Conservation (phyloP, 2,113 vertebrate species). For the Chloebia gouldiae region DNA sequence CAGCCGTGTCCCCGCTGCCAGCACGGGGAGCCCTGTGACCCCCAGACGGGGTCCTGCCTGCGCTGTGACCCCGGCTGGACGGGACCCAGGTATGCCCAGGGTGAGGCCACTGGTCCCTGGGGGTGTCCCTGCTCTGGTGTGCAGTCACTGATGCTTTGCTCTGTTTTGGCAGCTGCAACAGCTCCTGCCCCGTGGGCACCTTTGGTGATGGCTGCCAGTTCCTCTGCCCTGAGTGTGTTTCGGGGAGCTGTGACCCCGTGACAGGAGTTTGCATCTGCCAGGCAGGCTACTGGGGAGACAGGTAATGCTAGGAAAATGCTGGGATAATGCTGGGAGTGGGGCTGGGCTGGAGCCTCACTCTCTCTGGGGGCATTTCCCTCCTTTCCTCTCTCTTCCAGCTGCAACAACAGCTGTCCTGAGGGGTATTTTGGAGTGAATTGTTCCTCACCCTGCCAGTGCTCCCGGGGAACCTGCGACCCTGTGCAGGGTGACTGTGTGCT, state of each 20-base stretch:
- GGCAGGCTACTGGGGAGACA: constrained; percentile 85
- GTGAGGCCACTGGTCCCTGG: fast-evolving
- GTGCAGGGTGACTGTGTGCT: constrained; percentile 78
- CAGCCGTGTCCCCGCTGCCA: constrained; percentile 81
- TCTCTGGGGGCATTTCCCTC: neutral
- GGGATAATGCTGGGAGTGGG: neutral
- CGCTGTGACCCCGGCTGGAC: constrained; percentile 84
- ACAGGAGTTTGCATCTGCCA: constrained; percentile 87
- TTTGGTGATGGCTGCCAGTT: constrained; percentile 83
- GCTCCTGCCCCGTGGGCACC: constrained; percentile 73
- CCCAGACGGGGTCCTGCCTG: constrained; percentile 77
- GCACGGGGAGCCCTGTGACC: constrained; percentile 76
- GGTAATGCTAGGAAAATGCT: constrained; percentile 73
- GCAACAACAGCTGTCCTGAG: constrained; percentile 85
- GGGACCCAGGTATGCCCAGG: constrained; percentile 77
- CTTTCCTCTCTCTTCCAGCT: constrained; percentile 72
- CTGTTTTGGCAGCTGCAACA: constrained; percentile 80
- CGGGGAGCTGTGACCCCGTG: constrained; percentile 83
- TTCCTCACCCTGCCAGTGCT: constrained; percentile 81
- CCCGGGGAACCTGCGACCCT: constrained; percentile 75
- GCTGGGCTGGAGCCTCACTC: fast-evolving
- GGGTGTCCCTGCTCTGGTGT: neutral
- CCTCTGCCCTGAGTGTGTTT: constrained; percentile 78
- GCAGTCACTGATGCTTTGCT: fast-evolving
- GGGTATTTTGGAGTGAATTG: constrained; percentile 87